Percentiles rank a stretch among this genome's conserved stretches.
These are phyloP conservation scores for Poeciliopsis infans DNA, from an alignment of 2,797 vertebrate genomes.

Conservation along the genomic window DNA sequence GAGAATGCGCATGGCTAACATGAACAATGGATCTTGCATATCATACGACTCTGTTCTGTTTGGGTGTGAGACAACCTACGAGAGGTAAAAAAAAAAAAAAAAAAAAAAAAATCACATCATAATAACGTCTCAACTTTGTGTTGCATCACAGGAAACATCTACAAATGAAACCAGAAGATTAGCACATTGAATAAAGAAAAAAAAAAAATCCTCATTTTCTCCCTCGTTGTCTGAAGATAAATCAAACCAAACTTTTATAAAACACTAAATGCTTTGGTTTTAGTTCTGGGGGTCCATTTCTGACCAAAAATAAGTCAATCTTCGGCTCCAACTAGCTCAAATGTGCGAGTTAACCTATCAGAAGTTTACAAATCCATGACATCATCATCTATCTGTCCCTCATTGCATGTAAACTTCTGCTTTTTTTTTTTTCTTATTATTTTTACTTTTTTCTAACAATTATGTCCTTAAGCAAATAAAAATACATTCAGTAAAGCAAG, in stretches of 20 bases:
- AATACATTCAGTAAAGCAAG: not conserved
- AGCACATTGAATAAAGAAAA: not conserved
- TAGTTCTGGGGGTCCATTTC: not conserved
- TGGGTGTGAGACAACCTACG: not conserved
- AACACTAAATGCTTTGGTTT: not conserved
- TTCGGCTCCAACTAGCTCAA: not conserved
- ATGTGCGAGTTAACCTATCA: not conserved
- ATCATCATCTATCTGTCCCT: not conserved
- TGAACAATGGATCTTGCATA: not conserved
- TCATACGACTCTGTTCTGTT: not conserved
- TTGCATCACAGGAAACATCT: not conserved
- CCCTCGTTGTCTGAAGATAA: not conserved
- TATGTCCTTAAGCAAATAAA: not conserved
- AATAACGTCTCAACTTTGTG: not conserved
- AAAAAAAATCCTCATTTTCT: not conserved
- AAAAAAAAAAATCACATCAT: not conserved
- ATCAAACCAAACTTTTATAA: not conserved
- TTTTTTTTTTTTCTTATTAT: not conserved
- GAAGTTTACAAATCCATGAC: not conserved
- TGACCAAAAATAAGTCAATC: not conserved
- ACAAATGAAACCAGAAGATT: not conserved
- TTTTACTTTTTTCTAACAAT: not conserved
- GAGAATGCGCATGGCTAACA: not conserved
- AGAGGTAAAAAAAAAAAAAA: not conserved
- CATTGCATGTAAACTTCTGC: not conserved